Conservation (phyloP, 2,888 invertebrate genomes). For the Chesias legatella region DNA sequence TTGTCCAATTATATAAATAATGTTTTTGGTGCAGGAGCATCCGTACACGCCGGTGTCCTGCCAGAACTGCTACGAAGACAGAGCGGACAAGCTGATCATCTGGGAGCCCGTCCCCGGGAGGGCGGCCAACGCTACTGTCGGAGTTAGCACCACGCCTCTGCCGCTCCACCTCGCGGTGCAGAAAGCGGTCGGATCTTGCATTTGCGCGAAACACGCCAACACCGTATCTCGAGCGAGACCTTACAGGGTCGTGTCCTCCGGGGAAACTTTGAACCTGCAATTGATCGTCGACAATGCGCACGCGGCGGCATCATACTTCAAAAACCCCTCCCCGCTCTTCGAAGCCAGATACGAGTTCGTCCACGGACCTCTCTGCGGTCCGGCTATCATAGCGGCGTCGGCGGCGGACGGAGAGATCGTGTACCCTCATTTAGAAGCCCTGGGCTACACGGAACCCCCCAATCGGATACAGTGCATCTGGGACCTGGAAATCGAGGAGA, state of each 20-base stretch:
- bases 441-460: constrained; percentile 85
- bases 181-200: constrained; percentile 85
- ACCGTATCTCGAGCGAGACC: constrained; percentile 81
- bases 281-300: constrained; percentile 91
- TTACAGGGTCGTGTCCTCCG: constrained; percentile 86
- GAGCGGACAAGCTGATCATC: constrained; percentile 90
- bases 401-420: constrained; percentile 92
- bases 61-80: constrained; percentile 91
- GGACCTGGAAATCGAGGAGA: constrained; percentile 90
- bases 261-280: constrained; percentile 90
- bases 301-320: constrained; percentile 93
- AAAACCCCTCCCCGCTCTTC: constrained; percentile 90
- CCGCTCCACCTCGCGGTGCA: constrained; percentile 83
- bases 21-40: constrained; percentile 79
- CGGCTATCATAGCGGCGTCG: constrained; percentile 86
- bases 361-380: constrained; percentile 93
- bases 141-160: constrained; percentile 70
- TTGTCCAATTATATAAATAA: not conserved
- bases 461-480: constrained; percentile 88
- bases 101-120: constrained; percentile 84
- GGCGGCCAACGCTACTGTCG: constrained; percentile 47
- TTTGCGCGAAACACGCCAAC: constrained; percentile 84
- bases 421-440: constrained; percentile 91
- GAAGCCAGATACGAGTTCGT: constrained; percentile 94
- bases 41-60: constrained; percentile 90